Percentiles rank a stretch among this genome's conserved stretches.
Conservation (phyloP, 1,140 invertebrate species). For the Cyclargus thomasi region DNA sequence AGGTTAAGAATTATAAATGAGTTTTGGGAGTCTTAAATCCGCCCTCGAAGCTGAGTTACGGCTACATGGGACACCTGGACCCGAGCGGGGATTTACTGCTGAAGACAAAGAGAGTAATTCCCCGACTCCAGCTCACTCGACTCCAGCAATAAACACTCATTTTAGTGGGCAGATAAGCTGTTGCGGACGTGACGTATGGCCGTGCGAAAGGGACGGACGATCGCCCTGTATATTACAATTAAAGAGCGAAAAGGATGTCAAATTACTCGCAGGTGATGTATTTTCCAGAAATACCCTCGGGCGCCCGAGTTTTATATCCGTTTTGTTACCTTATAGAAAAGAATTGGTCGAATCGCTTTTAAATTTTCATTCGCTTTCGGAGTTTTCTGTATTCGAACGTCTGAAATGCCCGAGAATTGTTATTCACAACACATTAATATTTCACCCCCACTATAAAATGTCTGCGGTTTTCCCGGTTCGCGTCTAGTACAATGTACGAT, state of each 20-base stretch:
- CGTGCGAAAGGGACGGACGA: slow-evolving; percentile 48
- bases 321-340: background rate
- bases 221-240: slow-evolving; percentile 36
- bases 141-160: slow-evolving; percentile 69
- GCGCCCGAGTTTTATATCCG: background rate
- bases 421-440: background rate
- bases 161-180: slow-evolving; percentile 55
- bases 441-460: background rate
- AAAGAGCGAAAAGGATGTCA: slow-evolving; percentile 36
- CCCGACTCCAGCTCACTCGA: slow-evolving; percentile 35
- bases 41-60: slow-evolving; percentile 43
- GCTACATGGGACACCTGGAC: slow-evolving; percentile 60
- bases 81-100: slow-evolving; percentile 27
- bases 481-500: background rate
- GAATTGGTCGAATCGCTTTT: background rate
- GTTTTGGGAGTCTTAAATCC: slow-evolving; percentile 26
- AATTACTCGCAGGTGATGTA: slow-evolving; percentile 9
- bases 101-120: slow-evolving; percentile 50
- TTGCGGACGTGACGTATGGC: slow-evolving; percentile 54
- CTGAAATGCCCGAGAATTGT: background rate
- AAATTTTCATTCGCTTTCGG: background rate
- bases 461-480: background rate
- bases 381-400: background rate
- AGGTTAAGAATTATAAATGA: slow-evolving; percentile 28
- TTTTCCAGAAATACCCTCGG: background rate